phyloP scores from a whole-genome alignment of 2,113 vertebrate genomes.

The Chinchilla lanigera region DNA sequence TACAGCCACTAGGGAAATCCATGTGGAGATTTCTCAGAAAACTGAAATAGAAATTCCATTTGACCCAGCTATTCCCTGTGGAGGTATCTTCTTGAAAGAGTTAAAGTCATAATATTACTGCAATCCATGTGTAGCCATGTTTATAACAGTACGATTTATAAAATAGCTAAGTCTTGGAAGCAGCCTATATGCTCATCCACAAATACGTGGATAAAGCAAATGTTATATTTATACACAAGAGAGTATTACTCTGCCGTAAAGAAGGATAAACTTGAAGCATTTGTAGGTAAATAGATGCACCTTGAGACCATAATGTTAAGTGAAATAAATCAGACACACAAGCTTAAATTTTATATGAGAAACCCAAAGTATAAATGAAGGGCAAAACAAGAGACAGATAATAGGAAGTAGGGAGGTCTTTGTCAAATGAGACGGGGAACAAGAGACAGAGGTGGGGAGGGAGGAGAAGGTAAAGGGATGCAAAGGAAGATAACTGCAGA shows the following conservation, averaged over 20 bases:
- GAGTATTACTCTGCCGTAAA: not conserved
- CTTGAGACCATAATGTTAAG: not conserved
- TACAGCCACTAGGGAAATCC: not conserved
- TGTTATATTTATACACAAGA: not conserved
- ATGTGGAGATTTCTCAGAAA: not conserved
- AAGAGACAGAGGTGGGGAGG: not conserved
- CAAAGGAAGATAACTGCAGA: not conserved
- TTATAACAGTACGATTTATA: not conserved
- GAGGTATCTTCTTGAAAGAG: not conserved
- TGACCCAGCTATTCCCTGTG: not conserved
- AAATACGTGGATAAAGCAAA: not conserved
- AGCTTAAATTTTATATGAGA: not conserved
- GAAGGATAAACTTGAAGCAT: not conserved
- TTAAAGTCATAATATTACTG: not conserved
- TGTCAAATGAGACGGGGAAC: not conserved
- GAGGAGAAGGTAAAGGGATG: not conserved
- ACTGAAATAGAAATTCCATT: not conserved
- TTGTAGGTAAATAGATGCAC: not conserved
- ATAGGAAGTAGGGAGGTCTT: not conserved
- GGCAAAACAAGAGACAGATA: not conserved
- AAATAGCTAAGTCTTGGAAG: not conserved
- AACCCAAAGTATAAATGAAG: not conserved
- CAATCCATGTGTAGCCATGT: not conserved
- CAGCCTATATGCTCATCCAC: not conserved
- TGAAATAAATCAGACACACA: not conserved